Conservation (phyloP, 2,888 invertebrate genomes). For the Anagyrus pseudococci region DNA sequence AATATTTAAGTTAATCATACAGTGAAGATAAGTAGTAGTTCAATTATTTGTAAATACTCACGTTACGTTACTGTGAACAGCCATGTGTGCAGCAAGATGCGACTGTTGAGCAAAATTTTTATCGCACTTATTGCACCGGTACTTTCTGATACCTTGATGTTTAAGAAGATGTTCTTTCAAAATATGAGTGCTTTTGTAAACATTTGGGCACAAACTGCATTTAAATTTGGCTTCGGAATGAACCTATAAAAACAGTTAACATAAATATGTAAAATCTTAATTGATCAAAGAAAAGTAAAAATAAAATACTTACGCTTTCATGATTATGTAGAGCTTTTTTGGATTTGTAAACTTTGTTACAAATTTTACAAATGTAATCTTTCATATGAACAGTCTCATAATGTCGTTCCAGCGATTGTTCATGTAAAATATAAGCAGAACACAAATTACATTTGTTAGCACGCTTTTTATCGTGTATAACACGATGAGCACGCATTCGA, state of each 20-base stretch:
- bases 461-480: constrained; percentile 50
- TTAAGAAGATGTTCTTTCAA: constrained; percentile 51
- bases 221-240: constrained; percentile 50
- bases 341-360: constrained; percentile 48
- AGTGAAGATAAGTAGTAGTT: background rate
- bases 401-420: constrained; percentile 47
- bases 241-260: constrained; percentile 41
- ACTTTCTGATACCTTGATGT: constrained; percentile 53
- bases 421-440: constrained; percentile 48
- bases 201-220: constrained; percentile 49
- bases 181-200: constrained; percentile 53
- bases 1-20: background rate
- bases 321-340: constrained; percentile 52
- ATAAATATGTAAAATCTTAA: background rate
- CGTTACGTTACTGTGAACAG: constrained; percentile 53
- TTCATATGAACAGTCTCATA: constrained; percentile 47
- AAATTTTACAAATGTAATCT: constrained; percentile 49
- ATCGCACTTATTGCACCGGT: constrained; percentile 48
- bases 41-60: constrained; percentile 25
- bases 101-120: constrained; percentile 54
- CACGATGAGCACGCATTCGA: constrained; percentile 50
- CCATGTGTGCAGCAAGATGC: constrained; percentile 54
- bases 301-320: constrained; percentile 45
- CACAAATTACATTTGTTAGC: constrained; percentile 50
- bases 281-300: background rate